A percentile compares a stretch with the other conserved stretches of the same genome.
Conservation (phyloP, 1,140 invertebrate genomes). For the Drosophila nebulosa region DNA sequence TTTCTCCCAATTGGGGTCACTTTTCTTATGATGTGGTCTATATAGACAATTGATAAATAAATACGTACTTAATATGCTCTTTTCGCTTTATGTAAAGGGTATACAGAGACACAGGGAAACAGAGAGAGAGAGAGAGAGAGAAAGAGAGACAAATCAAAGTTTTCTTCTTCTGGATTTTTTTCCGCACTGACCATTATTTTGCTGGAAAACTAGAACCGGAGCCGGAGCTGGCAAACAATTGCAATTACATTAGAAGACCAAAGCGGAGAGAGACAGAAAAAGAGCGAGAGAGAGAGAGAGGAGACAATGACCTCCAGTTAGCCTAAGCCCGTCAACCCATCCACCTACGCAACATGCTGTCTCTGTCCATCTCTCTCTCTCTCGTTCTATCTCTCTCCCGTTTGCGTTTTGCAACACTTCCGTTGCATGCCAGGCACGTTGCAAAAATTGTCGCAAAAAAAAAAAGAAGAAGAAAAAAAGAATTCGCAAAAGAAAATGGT, state of each 20-base stretch:
- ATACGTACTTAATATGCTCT: too few relatives aligned
- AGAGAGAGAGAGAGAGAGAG: conserved; percentile 5
- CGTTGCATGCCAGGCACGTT: conserved; percentile 77
- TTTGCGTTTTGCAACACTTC: conserved; percentile 32
- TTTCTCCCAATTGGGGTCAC: too few relatives aligned
- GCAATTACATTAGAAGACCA: conserved; percentile 74
- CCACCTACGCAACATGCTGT: conserved; percentile 65
- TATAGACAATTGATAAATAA: too few relatives aligned
- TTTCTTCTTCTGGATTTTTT: conserved; percentile 17
- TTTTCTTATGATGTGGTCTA: too few relatives aligned
- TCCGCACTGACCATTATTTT: conserved; percentile 32
- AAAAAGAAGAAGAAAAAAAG: conserved; percentile 34
- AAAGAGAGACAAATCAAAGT: conserved; percentile 30
- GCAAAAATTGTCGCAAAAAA: conserved; percentile 69
- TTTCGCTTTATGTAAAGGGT: neutral
- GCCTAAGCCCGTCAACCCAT: conserved; percentile 14
- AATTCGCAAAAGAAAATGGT: conserved; percentile 9
- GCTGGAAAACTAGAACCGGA: conserved; percentile 11
- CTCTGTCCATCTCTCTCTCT: neutral
- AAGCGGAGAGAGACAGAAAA: conserved; percentile 3
- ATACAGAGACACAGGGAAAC: neutral
- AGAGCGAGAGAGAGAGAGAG: neutral
- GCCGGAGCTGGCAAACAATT: conserved; percentile 64
- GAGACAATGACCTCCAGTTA: conserved; percentile 23
- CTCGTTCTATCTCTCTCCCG: neutral